Percentiles rank a stretch among this genome's conserved stretches.
These are phyloP conservation scores for Pandemis heparana DNA, from an alignment of 2,888 invertebrate species.

Conservation along the genomic window DNA sequence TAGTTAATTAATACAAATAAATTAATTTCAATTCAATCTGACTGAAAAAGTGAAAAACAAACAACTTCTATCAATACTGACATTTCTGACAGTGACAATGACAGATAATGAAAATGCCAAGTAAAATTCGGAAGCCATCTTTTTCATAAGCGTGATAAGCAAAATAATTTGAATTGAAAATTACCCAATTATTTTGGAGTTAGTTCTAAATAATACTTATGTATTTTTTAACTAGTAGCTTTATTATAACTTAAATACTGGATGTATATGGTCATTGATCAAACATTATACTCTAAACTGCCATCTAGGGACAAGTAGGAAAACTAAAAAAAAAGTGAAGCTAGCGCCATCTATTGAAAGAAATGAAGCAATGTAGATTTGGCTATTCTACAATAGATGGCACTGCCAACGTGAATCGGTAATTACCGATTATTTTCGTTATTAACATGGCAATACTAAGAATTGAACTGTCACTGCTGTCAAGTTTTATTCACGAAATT, in stretches of 20 bases:
- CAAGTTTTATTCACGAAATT: slow-evolving; percentile 18
- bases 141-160: too few species aligned
- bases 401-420: not conserved
- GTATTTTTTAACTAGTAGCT: too few species aligned
- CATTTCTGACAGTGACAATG: not conserved
- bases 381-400: slow-evolving; percentile 19
- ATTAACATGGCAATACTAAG: slow-evolving; percentile 14
- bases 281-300: not conserved
- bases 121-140: not conserved
- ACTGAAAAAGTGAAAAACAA: not conserved
- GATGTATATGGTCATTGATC: not conserved
- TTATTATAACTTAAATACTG: too few species aligned
- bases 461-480: not conserved
- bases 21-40: too few species aligned
- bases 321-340: not conserved
- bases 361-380: not conserved
- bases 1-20: too few species aligned
- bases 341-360: slow-evolving; percentile 7
- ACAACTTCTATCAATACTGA: not conserved
- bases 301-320: slow-evolving; percentile 14
- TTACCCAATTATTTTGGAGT: too few species aligned
- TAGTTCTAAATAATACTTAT: too few species aligned
- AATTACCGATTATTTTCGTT: not conserved
- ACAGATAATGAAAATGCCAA: slow-evolving; percentile 3
- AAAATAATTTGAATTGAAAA: too few species aligned